These are phyloP conservation scores for Asarcornis scutulata DNA, from an alignment of 2,113 vertebrate species.

Conservation along the genomic window DNA sequence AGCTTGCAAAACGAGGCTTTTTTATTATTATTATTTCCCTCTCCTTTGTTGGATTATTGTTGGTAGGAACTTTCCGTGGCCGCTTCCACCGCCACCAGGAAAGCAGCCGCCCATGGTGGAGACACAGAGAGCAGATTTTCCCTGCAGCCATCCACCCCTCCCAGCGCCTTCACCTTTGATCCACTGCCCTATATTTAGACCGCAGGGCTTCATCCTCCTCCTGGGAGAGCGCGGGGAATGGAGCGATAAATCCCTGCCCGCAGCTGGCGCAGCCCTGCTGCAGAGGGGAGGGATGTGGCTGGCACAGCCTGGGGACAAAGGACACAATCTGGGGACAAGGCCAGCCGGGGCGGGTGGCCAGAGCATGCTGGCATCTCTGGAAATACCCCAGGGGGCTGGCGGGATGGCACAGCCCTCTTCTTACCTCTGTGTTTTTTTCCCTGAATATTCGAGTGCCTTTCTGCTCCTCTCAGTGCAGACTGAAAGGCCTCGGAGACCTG, in stretches of 20 bases:
- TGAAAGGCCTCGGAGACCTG: neutral
- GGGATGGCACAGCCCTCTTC: neutral
- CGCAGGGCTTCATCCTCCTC: neutral
- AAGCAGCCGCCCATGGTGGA: neutral
- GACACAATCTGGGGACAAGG: neutral
- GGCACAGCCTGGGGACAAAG: neutral
- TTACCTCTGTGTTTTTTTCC: neutral
- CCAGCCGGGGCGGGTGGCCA: fast-evolving
- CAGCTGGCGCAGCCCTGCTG: fast-evolving
- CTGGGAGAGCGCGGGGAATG: neutral
- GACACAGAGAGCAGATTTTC: neutral
- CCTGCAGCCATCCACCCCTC: fast-evolving
- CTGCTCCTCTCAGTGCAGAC: neutral
- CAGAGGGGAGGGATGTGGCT: neutral
- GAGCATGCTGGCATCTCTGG: neutral
- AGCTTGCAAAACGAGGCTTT: neutral
- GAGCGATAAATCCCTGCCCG: neutral
- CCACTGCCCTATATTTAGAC: neutral
- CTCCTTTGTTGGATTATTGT: neutral
- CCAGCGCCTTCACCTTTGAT: neutral
- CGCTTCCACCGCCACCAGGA: fast-evolving
- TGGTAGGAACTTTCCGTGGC: neutral
- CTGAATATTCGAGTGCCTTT: fast-evolving
- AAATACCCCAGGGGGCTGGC: neutral
- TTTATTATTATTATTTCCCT: neutral